These are phyloP conservation scores for Protosalanx chinensis DNA, from an alignment of 2,797 vertebrate genomes.

Conservation along the genomic window DNA sequence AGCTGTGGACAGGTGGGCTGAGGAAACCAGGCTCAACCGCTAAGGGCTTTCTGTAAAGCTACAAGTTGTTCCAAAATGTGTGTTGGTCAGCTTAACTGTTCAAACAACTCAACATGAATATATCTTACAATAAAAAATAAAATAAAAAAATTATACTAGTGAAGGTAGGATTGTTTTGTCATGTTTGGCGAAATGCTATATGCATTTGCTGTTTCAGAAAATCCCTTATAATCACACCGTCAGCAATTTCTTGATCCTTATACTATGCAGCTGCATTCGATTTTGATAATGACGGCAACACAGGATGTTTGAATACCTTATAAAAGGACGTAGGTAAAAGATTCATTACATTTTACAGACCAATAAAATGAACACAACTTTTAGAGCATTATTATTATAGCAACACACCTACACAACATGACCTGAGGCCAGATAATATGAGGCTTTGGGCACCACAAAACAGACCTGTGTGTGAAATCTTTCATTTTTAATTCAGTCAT, in stretches of 20 bases:
- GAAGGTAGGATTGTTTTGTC: too few relatives aligned
- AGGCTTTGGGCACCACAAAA: background rate
- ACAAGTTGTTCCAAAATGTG: too few relatives aligned
- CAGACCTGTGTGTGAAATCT: too few relatives aligned
- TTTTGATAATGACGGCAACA: slow-evolving; percentile 39
- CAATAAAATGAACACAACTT: slow-evolving; percentile 50
- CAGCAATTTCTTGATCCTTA: background rate
- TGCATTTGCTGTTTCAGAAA: too few relatives aligned
- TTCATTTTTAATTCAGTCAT: too few relatives aligned
- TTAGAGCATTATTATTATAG: slow-evolving; percentile 46
- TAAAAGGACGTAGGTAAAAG: slow-evolving; percentile 44
- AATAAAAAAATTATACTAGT: too few relatives aligned
- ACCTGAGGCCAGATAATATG: slow-evolving; percentile 31
- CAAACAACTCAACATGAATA: too few relatives aligned
- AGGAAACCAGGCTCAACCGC: slow-evolving; percentile 34
- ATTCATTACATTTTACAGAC: slow-evolving; percentile 61
- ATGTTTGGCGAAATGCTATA: too few relatives aligned
- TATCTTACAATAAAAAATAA: too few relatives aligned
- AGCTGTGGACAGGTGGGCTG: slow-evolving; percentile 24
- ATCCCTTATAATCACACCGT: background rate
- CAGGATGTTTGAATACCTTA: slow-evolving; percentile 36
- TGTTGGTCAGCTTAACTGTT: too few relatives aligned
- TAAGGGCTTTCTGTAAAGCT: background rate
- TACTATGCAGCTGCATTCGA: slow-evolving; percentile 38
- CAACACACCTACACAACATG: slow-evolving; percentile 34